A percentile compares a stretch with the other conserved stretches of the same genome.
These are phyloP conservation scores for Zaprionus vittiger DNA, from an alignment of 1,140 invertebrate species.

Conservation along the genomic window DNA sequence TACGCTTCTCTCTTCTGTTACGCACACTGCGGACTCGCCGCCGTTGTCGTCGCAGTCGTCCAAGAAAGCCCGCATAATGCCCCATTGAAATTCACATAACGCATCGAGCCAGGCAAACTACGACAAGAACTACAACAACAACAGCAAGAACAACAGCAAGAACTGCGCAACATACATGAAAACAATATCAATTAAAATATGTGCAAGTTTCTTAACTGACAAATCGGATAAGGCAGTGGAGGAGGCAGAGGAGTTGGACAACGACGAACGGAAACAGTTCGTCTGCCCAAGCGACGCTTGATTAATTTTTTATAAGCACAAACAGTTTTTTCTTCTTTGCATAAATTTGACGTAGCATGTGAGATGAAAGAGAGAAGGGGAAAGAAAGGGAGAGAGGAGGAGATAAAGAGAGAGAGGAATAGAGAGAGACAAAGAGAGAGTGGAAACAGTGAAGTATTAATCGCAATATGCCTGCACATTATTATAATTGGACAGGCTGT, in stretches of 20 bases:
- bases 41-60: conserved; percentile 1
- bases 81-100: conserved; percentile 75
- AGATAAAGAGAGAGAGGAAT: background rate
- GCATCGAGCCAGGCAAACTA: conserved; percentile 36
- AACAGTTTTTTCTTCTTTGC: conserved; percentile 3
- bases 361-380: background rate
- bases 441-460: background rate
- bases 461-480: too few relatives aligned
- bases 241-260: background rate
- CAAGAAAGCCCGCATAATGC: conserved; percentile 68
- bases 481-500: too few relatives aligned
- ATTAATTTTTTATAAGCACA: conserved; percentile 45
- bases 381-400: background rate
- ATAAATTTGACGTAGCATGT: background rate
- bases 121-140: conserved; percentile 26
- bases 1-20: conserved; percentile 36
- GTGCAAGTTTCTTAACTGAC: conserved; percentile 53
- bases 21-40: conserved; percentile 5
- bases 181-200: conserved; percentile 80
- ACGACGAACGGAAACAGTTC: conserved; percentile 41
- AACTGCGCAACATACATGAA: conserved; percentile 46
- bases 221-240: conserved; percentile 4
- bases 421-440: background rate
- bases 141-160: conserved; percentile 19
- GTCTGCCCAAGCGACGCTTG: conserved; percentile 38